Percentiles rank a stretch among this genome's conserved stretches.
phyloP scores from a whole-genome alignment of 2,113 vertebrate genomes.

The Anolis sagrei region DNA sequence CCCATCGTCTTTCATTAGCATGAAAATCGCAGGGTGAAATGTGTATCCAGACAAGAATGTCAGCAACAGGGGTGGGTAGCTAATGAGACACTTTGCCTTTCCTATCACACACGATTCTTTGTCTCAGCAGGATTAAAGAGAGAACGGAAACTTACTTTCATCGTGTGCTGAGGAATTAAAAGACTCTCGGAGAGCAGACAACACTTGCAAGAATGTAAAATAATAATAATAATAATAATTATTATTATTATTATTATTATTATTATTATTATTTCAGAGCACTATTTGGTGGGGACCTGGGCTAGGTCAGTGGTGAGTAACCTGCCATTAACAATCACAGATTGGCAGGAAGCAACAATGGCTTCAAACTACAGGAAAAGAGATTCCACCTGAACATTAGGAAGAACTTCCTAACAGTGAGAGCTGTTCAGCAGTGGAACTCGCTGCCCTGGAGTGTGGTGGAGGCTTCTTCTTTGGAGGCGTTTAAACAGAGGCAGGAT shows the following conservation, averaged over 20 bases:
- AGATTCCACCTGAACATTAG: too few relatives aligned
- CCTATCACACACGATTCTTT: neutral
- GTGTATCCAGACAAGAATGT: neutral
- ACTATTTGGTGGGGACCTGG: neutral
- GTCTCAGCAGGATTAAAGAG: neutral
- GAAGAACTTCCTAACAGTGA: too few relatives aligned
- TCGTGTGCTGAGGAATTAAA: neutral
- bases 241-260: too few relatives aligned
- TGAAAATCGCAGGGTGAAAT: neutral
- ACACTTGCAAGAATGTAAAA: neutral
- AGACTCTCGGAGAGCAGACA: neutral
- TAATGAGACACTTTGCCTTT: neutral
- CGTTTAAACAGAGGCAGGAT: too few relatives aligned
- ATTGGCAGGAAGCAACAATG: neutral
- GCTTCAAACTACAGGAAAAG: too few relatives aligned
- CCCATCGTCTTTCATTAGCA: neutral
- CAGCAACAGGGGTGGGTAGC: neutral
- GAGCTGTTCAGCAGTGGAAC: too few relatives aligned
- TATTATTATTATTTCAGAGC: neutral
- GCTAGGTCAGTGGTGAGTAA: neutral
- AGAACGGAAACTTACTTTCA: neutral
- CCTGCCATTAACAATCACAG: neutral
- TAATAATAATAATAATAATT: too few relatives aligned
- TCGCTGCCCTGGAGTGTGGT: too few relatives aligned
- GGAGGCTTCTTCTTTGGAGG: too few relatives aligned